Percentiles rank a stretch among this genome's conserved stretches.
Evolutionary conservation across 2,113 vertebrate species (phyloP).

Genomic region (Rhizomys pruinosus): DNA sequence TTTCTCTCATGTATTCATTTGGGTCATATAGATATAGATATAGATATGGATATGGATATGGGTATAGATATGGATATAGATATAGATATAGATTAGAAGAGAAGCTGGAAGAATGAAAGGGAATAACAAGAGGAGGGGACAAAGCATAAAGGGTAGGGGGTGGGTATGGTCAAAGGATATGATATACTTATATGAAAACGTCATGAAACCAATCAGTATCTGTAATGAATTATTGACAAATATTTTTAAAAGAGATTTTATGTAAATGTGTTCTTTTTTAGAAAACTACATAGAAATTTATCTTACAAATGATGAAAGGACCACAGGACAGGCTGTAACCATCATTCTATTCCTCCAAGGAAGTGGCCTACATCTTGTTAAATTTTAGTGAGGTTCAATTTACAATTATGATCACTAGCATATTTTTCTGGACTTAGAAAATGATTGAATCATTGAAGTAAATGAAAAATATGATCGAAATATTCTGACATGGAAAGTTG

Average conservation of each 20-base stretch:
- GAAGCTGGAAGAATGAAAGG: background rate
- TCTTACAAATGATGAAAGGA: conserved; percentile 19
- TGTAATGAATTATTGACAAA: background rate
- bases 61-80: too few relatives aligned
- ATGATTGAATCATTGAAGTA: background rate
- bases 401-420: conserved; percentile 61
- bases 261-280: background rate
- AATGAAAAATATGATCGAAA: conserved; percentile 23
- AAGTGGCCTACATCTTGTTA: conserved; percentile 53
- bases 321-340: conserved; percentile 17
- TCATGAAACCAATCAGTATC: background rate
- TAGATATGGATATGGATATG: too few relatives aligned
- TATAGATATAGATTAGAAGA: too few relatives aligned
- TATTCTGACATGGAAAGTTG: background rate
- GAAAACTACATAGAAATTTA: background rate
- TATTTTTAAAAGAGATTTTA: background rate
- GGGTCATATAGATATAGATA: background rate
- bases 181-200: background rate
- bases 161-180: background rate
- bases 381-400: background rate
- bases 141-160: too few relatives aligned
- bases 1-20: background rate
- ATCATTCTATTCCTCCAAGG: background rate
- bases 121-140: background rate
- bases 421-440: conserved; percentile 42